Evolutionary conservation across 92 coral and sea anemone species (phyloP), one percentile per base, ranked within the genome.

Genomic region (Anthopleura xanthogrammica): DNA sequence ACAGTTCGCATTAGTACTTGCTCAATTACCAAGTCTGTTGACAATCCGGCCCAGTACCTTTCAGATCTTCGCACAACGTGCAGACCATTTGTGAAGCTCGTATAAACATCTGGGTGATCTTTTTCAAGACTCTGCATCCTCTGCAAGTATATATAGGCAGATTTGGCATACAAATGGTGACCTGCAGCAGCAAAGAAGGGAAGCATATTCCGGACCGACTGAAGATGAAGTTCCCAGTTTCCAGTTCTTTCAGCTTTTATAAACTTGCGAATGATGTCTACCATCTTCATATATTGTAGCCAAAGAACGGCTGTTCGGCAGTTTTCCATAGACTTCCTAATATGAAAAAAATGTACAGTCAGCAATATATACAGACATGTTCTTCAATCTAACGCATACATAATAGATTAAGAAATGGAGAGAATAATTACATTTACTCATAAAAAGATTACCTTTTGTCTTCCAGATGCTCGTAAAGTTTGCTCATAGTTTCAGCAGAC

Each of bases 101-200:
- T 14, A 77, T 86, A 73, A 16, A 87, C 90, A 10, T 39, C 72
- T n/a, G 76, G 16, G 72, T 82, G 77, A 0, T 23, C 40, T 2
- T 77, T 60, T n/a, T 41, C 43, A 5, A 83, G 77, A 68, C 76
- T 77, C 41, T 81, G 82, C 90, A 82, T 87, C 36, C 14, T 11
- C 39, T 87, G 90, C 22, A 56, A 58, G 54, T 87, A 78, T 16
- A 79, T 19, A 60, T 80, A 43, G 6, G 85, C 70, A 6, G 89
- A 80, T 46, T 86, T 86, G 64, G 85, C 48, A 39, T 82, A 82
- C 3, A 68, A 41, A 50, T 79, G 80, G 57, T 90, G 88, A 7
- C 92, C 88, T 1, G 92, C 76, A 3, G 90, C 85, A 3, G 88
- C 92, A 83, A 86, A 90, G 68, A 82, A 90, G 12, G 92, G 88